phyloP scores from a whole-genome alignment of 1,140 invertebrate genomes.

The Coenobita brevimanus region DNA sequence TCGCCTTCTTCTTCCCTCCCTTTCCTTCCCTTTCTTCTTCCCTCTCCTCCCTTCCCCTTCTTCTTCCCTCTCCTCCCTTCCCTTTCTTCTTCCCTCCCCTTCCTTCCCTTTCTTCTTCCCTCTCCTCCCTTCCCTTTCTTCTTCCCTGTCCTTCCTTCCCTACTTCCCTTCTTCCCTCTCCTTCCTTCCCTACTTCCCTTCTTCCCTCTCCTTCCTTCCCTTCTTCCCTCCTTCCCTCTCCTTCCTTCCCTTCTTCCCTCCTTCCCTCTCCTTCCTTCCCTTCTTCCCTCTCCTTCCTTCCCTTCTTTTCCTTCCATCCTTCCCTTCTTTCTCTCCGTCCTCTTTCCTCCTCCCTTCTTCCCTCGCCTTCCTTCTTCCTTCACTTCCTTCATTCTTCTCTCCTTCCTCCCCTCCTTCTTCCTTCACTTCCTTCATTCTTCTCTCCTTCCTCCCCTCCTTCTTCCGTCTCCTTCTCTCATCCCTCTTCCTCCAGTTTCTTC shows the following conservation, averaged over 20 bases:
- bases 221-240: constrained; percentile 1
- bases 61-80: background rate
- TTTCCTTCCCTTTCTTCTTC: background rate
- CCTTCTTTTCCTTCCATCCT: constrained; percentile 11
- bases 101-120: background rate
- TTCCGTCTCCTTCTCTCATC: no score
- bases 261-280: background rate
- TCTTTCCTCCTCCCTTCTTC: no score
- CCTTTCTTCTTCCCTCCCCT: background rate
- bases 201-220: constrained; percentile 6
- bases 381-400: no score
- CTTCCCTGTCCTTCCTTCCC: background rate
- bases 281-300: background rate
- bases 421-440: no score
- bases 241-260: background rate
- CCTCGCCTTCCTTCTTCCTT: no score
- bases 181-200: constrained; percentile 6
- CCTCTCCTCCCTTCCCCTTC: background rate
- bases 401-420: no score
- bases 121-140: background rate
- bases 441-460: no score
- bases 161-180: background rate
- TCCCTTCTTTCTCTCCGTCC: no score
- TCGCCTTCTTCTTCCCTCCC: background rate
- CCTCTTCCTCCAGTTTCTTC: no score